Evolutionary conservation across 2,797 vertebrate genomes (phyloP), one percentile per base, ranked within the genome.

Genomic region (Channallabes apus): DNA sequence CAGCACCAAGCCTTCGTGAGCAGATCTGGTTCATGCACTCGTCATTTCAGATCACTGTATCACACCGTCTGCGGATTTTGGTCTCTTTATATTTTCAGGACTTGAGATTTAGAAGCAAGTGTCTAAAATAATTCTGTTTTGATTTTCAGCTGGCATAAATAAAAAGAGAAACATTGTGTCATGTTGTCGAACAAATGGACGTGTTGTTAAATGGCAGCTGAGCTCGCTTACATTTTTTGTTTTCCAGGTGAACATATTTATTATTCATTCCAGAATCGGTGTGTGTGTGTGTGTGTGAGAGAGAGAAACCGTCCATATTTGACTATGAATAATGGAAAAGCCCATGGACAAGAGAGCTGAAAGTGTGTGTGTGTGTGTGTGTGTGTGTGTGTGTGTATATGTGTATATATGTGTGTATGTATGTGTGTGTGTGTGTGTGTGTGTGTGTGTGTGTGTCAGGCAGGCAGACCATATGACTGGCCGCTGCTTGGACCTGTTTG

Each of bases 281-380:
- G 91, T 94, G 51, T 78, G 75, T 76, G 72, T 76, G 73, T 76
- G 38, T 72, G 69, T 46, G 35, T 24, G 35, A 24, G 68, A 6
- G 82, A 87, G 81, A 86, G 51, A 80, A 88, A 81, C 72, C 78
- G 68, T 87, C 85, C 86, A 88, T 95, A 94, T 95, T 95, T 94
- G 93, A 95, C 93, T 93, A 95, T 95, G 94, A 95, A 95, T 95
- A 95, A 95, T 95, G 94, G 93, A 95, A 87, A 92, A 94, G 93
- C 91, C 94, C 93, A 94, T 94, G 94, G 92, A 94, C 91, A 91
- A 87, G 82, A 94, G 92, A 93, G 92, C 91, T 91, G 93, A 90
- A 93, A 90, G 91, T 93, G 93, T 91, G 82, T 67, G 75, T 71
- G 72, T 83, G 78, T 85, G 71, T 85, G 51, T 86, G 90, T 84